Evolutionary conservation across 2,888 invertebrate species (phyloP), one percentile per base, ranked within the genome.

Genomic region (Dasysyrphus albostriatus): DNA sequence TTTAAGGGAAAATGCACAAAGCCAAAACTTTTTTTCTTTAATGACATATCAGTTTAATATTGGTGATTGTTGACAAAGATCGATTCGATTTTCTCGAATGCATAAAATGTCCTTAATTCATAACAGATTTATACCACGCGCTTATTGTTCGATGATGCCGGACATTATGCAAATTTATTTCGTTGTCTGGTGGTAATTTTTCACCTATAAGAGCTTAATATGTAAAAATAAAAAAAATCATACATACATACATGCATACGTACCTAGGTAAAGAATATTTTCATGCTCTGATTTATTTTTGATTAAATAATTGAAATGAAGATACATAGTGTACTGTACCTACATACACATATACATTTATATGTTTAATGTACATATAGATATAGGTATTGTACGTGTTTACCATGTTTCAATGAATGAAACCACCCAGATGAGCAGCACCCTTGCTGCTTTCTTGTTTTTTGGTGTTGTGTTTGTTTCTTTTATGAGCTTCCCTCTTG

Each of bases 271-370:
- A 44, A 63, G 9, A 9, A 2, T 14, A 51, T 39, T 49, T 54
- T 19, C 39, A 51, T 69, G 70, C 24, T 34, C 44, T 44, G 54
- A 73, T 79, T 73, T 65, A 58, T 79, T 58, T 56, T n/a, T 49
- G 63, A 67, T 58, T 65, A 29, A 73, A 61, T 49, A 59, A 61
- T 77, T 69, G 69, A 67, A 51, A 69, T 14, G 58, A 69, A 58
- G 42, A 72, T 65, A 56, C 5, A n/a, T n/a, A 14, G 3, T 24
- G 24, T 24, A 24, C n/a, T 24, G 24, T 16, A 49, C 5, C 29
- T 7, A 3, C 56, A 5, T 42, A 14, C 5, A 9, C n/a, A n/a
- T n/a, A n/a, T n/a, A n/a, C n/a, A n/a, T n/a, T n/a, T n/a, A n/a
- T n/a, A n/a, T n/a, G n/a, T n/a, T n/a, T n/a, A n/a, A n/a, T n/a